Evolutionary conservation across 2,797 vertebrate species (phyloP).

Genomic region (Peromyscus eremicus): DNA sequence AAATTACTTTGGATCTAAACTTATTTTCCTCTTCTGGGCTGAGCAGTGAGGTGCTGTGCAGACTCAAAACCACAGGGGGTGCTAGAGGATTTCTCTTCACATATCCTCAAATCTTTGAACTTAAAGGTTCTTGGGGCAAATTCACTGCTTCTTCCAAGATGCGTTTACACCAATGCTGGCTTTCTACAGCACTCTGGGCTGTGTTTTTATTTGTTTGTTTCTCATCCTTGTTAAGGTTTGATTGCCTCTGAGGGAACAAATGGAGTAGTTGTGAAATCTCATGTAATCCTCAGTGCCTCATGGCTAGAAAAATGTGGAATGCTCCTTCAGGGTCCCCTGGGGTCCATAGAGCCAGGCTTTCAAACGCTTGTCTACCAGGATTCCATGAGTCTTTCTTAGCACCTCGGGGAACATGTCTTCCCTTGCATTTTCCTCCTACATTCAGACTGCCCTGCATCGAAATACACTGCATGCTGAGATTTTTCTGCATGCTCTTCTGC

Average conservation of each 20-base stretch:
- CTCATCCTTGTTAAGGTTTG: background rate
- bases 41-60: background rate
- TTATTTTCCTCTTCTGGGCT: background rate
- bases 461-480: background rate
- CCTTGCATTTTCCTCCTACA: background rate
- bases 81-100: background rate
- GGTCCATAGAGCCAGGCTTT: background rate
- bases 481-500: background rate
- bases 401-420: background rate
- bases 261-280: background rate
- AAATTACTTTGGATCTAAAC: background rate
- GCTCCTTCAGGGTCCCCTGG: background rate
- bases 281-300: background rate
- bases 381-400: background rate
- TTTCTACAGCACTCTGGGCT: background rate
- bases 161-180: background rate
- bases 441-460: background rate
- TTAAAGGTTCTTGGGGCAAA: background rate
- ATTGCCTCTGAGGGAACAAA: background rate
- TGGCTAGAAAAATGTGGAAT: background rate
- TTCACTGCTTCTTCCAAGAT: no score
- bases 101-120: background rate
- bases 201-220: background rate
- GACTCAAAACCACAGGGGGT: background rate
- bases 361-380: background rate